Conservation (phyloP, 2,888 invertebrate species). For the Busseola fusca region DNA sequence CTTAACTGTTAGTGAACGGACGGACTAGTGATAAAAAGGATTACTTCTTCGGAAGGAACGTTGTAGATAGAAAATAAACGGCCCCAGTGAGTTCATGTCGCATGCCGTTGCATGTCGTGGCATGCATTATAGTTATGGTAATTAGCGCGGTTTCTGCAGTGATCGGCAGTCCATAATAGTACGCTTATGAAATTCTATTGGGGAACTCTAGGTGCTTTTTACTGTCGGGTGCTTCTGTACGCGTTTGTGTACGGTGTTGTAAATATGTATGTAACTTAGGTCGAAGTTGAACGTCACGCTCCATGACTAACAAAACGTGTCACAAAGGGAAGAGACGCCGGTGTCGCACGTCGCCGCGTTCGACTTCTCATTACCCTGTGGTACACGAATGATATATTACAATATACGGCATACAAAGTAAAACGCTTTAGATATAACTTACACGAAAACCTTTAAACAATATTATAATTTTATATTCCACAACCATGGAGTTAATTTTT, state of each 20-base stretch:
- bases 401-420: constrained; percentile 63
- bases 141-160: constrained; percentile 74
- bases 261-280: constrained; percentile 85
- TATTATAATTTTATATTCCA: constrained; percentile 60
- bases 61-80: constrained; percentile 62
- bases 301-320: constrained; percentile 80
- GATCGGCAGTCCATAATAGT: constrained; percentile 78
- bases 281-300: constrained; percentile 78
- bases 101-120: constrained; percentile 67
- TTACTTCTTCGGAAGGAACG: constrained; percentile 45
- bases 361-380: constrained; percentile 48
- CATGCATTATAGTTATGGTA: constrained; percentile 66
- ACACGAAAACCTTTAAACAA: constrained; percentile 57
- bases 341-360: constrained; percentile 45
- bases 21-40: constrained; percentile 54
- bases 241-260: constrained; percentile 85
- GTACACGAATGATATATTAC: constrained; percentile 59
- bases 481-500: constrained; percentile 66
- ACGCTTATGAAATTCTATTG: constrained; percentile 86
- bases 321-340: constrained; percentile 72
- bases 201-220: constrained; percentile 88
- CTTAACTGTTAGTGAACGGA: constrained; percentile 56
- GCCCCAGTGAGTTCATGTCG: constrained; percentile 80
- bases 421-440: constrained; percentile 65
- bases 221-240: constrained; percentile 88